Evolutionary conservation across 2,113 vertebrate species (phyloP).

Genomic region (Sebastes schlegelii): DNA sequence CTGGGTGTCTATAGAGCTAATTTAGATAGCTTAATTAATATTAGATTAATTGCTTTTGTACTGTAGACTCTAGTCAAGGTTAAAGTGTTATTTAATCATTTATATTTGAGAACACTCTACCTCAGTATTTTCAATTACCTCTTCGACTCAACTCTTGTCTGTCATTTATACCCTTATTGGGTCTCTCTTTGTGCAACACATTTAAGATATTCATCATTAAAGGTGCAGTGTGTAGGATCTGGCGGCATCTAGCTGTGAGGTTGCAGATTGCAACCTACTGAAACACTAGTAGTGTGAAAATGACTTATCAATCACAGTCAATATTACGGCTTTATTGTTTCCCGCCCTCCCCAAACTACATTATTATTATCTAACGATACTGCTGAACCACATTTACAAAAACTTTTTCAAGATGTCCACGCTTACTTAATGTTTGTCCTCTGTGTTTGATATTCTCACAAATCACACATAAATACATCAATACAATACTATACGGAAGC

Average conservation of each 20-base stretch:
- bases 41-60: constrained; percentile 71
- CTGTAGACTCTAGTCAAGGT: constrained; percentile 78
- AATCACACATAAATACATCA: background rate
- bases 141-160: constrained; percentile 13
- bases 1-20: constrained; percentile 71
- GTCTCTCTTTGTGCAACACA: background rate
- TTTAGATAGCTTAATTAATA: constrained; percentile 78
- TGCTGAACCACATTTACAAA: background rate
- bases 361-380: background rate
- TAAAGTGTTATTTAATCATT: constrained; percentile 80
- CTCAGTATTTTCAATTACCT: constrained; percentile 57
- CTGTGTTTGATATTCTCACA: background rate
- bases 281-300: no score
- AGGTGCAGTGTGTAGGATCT: no score
- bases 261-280: no score
- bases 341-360: no score
- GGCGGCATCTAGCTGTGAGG: no score
- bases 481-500: background rate
- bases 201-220: constrained; percentile 4
- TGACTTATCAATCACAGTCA: background rate
- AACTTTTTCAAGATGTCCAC: background rate
- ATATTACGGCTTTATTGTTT: background rate
- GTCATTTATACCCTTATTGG: constrained; percentile 12
- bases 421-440: background rate
- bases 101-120: constrained; percentile 70